Base-by-base conservation (phyloP, 1,140 invertebrate species). In the Halesus radiatus region DNA sequence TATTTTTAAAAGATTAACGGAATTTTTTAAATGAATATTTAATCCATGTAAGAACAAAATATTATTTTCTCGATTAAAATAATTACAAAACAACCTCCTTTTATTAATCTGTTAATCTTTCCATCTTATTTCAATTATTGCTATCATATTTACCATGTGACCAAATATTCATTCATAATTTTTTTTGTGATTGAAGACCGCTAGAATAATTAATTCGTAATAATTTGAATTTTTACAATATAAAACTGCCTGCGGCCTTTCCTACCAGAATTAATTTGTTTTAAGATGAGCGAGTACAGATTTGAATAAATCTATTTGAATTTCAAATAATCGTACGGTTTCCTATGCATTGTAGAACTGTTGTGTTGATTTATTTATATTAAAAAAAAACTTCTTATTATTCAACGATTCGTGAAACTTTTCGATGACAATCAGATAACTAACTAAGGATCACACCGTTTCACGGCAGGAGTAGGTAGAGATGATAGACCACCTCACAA, bases 251-350 rank as follows among this genome's bases (percentile, higher is more conserved):
- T 68, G 4, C 64, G 32, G 32, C 64, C 32, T 18, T 32, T 18
- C 29, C 23, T 3, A 68, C 29, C 8, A 26, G 64, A 68, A 68
- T 68, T 32, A 68, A 68, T 68, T 68, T 68, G 32, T 37, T 68
- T 68, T 68, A 37, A 68, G 64, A 68, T 68, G 64, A 68, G 64
- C 18, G 64, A 68, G 32, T 68, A 37, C 64, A 68, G 16, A 68
- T 68, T 68, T 60, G 23, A 60, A 60, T 60, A 23, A 22, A 23
- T 60, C 13, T 60, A 60, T 45, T 45, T 45, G 16, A 68, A 68
- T 37, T 68, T 68, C 37, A 68, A 68, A 68, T 68, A 32, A 50
- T 3, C 56, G 58, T 60, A 22, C 20, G 64, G 32, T 37, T 37
- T 50, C 18, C 37, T 68, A 22, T 60, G 23, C 56, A 60, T 60